Evolutionary conservation across 2,113 vertebrate species (phyloP), one percentile per base, ranked within the genome.

Genomic region (Lasiurus cinereus): DNA sequence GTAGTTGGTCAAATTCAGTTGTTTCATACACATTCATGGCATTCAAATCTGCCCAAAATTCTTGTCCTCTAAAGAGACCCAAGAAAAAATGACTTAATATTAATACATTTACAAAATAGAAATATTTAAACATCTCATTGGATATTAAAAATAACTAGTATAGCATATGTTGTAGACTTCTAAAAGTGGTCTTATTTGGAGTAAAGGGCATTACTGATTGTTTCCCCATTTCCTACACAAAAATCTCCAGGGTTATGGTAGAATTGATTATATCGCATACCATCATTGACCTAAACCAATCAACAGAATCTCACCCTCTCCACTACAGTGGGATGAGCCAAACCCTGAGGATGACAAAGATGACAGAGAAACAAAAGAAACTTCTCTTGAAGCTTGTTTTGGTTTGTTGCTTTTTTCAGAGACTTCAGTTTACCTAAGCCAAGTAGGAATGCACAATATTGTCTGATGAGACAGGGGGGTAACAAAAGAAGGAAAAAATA

Each of bases 21-120:
- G 98, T 98, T 46, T 99, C 99, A 8, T 98, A 99, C 5, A 99
- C 97, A n/a, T 98, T 98, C 99, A 99, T 99, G 0, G 98, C 95
- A 77, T 99, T 99, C 96, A 99, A 99, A 98, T 99, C 99, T 87
- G 99, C 98, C 97, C 99, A 98, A 97, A 99, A 99, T 97, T 99
- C 98, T 48, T 99, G 99, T 96, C 99, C 98, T 98, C 99, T 99
- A 98, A 56, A 90, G 87, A 96, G 43, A 95, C 50, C 0, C 77
- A 96, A 67, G 52, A 56, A 95, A 96, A 95, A 94, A 88, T 31
- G 24, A 90, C 82, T 48, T 66, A 77, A 36, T 15, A 52, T n/a
- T n/a, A 76, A 16, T 6, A 62, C 18, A 70, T 89, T 85, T 66
- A 50, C 33, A 93, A 89, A 96, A 92, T 9, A 84, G 54, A 95